Percentiles rank a stretch among this genome's conserved stretches.
These are phyloP conservation scores for Atta colombica DNA, from an alignment of 1,140 invertebrate genomes.

Conservation along the genomic window DNA sequence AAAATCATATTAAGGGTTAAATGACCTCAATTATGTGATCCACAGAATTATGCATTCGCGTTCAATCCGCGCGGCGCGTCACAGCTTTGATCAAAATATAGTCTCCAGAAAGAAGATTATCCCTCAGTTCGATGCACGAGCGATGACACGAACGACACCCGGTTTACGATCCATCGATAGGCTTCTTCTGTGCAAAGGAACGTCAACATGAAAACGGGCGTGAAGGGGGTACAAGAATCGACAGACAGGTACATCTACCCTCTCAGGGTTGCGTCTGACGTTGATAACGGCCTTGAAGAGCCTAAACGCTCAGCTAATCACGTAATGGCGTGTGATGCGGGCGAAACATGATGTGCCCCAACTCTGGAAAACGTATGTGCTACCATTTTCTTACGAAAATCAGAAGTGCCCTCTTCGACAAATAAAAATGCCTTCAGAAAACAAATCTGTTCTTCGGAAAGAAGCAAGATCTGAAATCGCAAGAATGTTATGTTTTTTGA, in stretches of 20 bases:
- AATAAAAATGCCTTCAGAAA: not conserved
- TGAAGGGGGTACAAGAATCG: slow-evolving; percentile 34
- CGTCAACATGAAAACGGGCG: slow-evolving; percentile 50
- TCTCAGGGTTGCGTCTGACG: slow-evolving; percentile 60
- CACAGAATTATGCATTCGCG: slow-evolving; percentile 1
- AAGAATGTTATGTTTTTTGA: not conserved
- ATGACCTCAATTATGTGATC: slow-evolving; percentile 18
- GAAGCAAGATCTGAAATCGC: not conserved
- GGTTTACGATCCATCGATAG: slow-evolving; percentile 45
- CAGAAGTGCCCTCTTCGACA: not conserved
- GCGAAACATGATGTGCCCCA: slow-evolving; percentile 4
- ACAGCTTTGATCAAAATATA: slow-evolving; percentile 50
- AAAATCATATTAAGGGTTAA: slow-evolving; percentile 25
- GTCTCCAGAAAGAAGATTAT: slow-evolving; percentile 50
- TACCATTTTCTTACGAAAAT: not conserved
- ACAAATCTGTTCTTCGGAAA: slow-evolving; percentile 3
- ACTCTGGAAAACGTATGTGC: slow-evolving; percentile 25
- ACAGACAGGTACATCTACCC: slow-evolving; percentile 32
- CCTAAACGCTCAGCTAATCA: slow-evolving; percentile 66
- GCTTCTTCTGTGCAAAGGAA: slow-evolving; percentile 49
- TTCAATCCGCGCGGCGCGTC: slow-evolving; percentile 3
- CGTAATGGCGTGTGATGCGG: slow-evolving; percentile 61
- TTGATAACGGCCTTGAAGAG: slow-evolving; percentile 66
- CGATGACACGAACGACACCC: slow-evolving; percentile 46
- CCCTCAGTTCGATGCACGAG: slow-evolving; percentile 60